Evolutionary conservation across 1,140 invertebrate genomes (phyloP).

Genomic region (Hestina assimilis): DNA sequence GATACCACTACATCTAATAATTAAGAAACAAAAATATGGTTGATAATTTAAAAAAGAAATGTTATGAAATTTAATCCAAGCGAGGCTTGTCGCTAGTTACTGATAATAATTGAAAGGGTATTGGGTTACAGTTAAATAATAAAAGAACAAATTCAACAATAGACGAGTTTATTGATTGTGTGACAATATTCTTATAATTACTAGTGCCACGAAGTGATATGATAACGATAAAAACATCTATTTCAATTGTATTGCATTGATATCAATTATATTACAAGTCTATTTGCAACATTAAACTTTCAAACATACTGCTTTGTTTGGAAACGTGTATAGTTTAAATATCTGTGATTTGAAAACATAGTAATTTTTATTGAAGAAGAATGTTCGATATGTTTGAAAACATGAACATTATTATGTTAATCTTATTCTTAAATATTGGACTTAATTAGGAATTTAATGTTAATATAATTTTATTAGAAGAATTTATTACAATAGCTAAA

Average conservation of each 20-base stretch:
- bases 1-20: too few species aligned
- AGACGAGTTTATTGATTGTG: constrained; percentile 46
- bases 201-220: constrained; percentile 63
- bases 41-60: too few species aligned
- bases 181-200: constrained; percentile 52
- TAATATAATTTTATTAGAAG: constrained; percentile 41
- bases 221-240: constrained; percentile 50
- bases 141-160: constrained; percentile 38
- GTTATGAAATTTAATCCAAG: too few species aligned
- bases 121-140: too few species aligned
- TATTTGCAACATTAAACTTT: constrained; percentile 3
- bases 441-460: constrained; percentile 40
- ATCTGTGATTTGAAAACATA: neutral
- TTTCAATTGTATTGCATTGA: constrained; percentile 50
- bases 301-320: neutral
- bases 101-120: neutral
- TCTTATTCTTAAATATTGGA: constrained; percentile 31
- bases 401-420: constrained; percentile 23
- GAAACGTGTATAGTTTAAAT: neutral
- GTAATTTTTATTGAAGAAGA: constrained; percentile 1
- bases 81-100: neutral
- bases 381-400: constrained; percentile 12
- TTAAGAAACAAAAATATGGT: too few species aligned
- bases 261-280: constrained; percentile 35
- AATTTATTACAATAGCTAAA: constrained; percentile 45